These are phyloP conservation scores for Anagrus nilaparvatae DNA, from an alignment of 1,140 invertebrate genomes.

Conservation along the genomic window DNA sequence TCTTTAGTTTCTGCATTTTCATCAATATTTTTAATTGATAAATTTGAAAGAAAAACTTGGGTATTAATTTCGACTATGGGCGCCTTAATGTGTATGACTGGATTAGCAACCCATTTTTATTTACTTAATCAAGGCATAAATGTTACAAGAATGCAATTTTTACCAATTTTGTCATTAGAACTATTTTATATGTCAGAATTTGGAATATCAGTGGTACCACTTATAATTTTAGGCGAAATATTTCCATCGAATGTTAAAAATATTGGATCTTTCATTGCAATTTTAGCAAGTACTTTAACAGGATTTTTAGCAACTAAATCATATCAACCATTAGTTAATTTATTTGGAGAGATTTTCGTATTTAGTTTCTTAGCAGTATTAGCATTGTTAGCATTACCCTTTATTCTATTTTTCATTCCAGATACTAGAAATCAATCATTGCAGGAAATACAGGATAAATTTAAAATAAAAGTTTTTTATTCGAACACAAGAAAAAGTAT, in stretches of 20 bases:
- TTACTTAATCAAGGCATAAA: too few species aligned
- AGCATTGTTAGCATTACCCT: constrained; percentile 51
- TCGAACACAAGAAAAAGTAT: too few species aligned
- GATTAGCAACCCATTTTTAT: constrained; percentile 52
- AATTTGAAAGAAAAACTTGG: constrained; percentile 56
- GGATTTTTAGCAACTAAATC: constrained; percentile 64
- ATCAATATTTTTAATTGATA: constrained; percentile 48
- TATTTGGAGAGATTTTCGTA: constrained; percentile 37
- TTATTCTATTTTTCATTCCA: constrained; percentile 53
- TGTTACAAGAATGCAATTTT: too few species aligned
- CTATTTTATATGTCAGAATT: constrained; percentile 26
- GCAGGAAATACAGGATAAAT: constrained; percentile 28
- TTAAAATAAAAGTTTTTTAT: too few species aligned
- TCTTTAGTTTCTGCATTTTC: constrained; percentile 35
- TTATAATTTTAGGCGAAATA: constrained; percentile 59
- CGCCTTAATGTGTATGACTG: constrained; percentile 41
- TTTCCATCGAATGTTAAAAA: constrained; percentile 58
- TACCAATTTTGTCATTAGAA: constrained; percentile 16
- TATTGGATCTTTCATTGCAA: constrained; percentile 55
- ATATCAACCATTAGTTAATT: constrained; percentile 51
- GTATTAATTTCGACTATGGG: constrained; percentile 50
- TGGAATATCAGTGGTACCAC: constrained; percentile 58
- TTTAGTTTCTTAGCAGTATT: constrained; percentile 16
- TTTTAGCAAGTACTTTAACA: constrained; percentile 56
- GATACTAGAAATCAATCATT: constrained; percentile 75